Base-by-base conservation (phyloP, 2,113 vertebrate species). In the Ifrita kowaldi region DNA sequence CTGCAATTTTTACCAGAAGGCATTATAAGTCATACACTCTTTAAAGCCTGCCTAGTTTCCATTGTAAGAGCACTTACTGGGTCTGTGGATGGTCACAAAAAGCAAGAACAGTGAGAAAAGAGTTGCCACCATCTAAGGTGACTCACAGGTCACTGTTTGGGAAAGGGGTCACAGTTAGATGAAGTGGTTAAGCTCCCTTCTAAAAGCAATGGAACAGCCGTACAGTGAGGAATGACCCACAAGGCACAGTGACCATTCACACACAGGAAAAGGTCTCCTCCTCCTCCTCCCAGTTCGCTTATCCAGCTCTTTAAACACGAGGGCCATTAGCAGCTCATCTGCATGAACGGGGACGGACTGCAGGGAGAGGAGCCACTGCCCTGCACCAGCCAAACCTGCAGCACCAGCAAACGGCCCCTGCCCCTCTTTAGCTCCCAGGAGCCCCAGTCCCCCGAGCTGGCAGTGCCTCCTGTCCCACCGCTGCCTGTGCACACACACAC, bases 401-500 rank as follows among this genome's bases (percentile, higher is more conserved):
- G 7, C 47, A n/a, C 4, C 7, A 55, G 35, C 20, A 32, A 15
- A 14, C 1, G 68, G 24, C 20, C 33, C 21, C 24, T 5, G 26
- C 7, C 8, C 5, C 26, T 22, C 11, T 13, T 13, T 0, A 23
- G 13, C 12, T 63, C 6, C 62, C 53, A 69, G 67, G 14, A 91
- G 74, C 78, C 44, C 9, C 56, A 23, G 1, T 24, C 3, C 62
- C 81, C n/a, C 0, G 0, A 20, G 55, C 62, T 19, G 65, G 69
- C 73, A 76, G 60, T 10, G 60, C 30, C 71, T 33, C 11, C 46
- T 0, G 5, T 14, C 35, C 73, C 69, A 16, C 46, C 30, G 35
- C 63, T 76, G 39, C 63, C 68, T 44, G 35, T 2, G 26, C 60
- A 64, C 33, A 46, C 32, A 49, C n/a, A 23, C 6, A 53, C 16